Conservation (phyloP, 2,888 invertebrate species). For the Oscheius sp. region DNA sequence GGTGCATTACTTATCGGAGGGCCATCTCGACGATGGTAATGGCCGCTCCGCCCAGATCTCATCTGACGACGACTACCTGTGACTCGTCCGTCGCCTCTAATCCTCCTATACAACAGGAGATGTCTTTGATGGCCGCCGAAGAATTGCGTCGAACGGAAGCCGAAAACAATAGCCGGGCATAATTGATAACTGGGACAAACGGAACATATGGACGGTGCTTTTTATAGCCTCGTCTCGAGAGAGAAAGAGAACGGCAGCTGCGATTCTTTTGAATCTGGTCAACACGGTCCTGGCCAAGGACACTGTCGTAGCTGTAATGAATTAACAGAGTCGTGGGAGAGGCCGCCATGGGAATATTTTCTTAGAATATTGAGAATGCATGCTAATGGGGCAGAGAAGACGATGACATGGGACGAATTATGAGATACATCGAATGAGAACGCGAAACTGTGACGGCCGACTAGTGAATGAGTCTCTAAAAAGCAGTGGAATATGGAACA, state of each 20-base stretch:
- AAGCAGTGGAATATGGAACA: constrained; percentile 9
- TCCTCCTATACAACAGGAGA: background rate
- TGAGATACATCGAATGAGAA: background rate
- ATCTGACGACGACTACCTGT: constrained; percentile 26
- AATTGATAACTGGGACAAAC: constrained; percentile 22
- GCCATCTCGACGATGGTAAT: constrained; percentile 26
- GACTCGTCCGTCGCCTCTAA: background rate
- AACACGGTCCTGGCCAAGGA: constrained; percentile 4
- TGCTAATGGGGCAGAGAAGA: constrained; percentile 7
- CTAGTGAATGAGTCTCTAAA: background rate
- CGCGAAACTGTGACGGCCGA: constrained; percentile 1
- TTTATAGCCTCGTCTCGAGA: background rate
- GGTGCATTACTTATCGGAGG: constrained; percentile 23
- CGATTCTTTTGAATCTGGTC: background rate
- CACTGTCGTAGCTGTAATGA: constrained; percentile 27
- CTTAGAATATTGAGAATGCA: constrained; percentile 8
- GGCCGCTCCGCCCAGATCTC: constrained; percentile 28
- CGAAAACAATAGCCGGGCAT: constrained; percentile 26
- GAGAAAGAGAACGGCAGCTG: constrained; percentile 6
- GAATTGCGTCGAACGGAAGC: constrained; percentile 31
- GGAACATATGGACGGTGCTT: constrained; percentile 28
- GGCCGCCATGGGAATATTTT: no score
- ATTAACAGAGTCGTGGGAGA: constrained; percentile 32
- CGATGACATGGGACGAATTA: background rate
- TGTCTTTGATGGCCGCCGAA: background rate